These are phyloP conservation scores for Gastracanthus pulcherrimus DNA, from an alignment of 2,888 invertebrate genomes.

Conservation along the genomic window DNA sequence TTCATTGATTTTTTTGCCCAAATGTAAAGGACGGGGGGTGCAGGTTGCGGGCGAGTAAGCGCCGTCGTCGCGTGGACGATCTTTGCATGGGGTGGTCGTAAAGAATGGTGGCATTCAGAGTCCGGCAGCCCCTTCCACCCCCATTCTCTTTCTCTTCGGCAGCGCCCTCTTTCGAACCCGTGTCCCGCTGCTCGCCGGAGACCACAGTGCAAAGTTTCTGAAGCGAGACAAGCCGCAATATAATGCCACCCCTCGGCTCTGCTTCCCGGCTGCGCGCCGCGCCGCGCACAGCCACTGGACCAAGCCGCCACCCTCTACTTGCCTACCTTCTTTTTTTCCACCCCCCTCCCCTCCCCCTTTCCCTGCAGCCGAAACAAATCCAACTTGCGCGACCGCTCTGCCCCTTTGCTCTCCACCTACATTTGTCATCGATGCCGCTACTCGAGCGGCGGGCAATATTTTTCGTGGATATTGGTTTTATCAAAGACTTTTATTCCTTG, in stretches of 20 bases:
- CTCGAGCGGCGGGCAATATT: not conserved
- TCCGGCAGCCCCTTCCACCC: slow-evolving; percentile 53
- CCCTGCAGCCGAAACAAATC: slow-evolving; percentile 41
- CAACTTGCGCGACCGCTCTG: slow-evolving; percentile 34
- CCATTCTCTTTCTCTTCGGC: slow-evolving; percentile 17
- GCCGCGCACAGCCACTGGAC: not conserved
- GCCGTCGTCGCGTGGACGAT: slow-evolving; percentile 69
- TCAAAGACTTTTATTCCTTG: slow-evolving; percentile 30
- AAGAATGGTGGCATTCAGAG: slow-evolving; percentile 73
- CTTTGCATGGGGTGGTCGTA: slow-evolving; percentile 71
- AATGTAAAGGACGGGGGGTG: not conserved
- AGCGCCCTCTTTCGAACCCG: slow-evolving; percentile 47
- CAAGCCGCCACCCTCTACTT: slow-evolving; percentile 41
- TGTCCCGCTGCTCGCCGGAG: slow-evolving; percentile 56
- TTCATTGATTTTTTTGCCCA: not conserved
- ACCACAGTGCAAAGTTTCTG: slow-evolving; percentile 74
- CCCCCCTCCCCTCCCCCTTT: slow-evolving; percentile 19
- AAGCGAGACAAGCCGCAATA: slow-evolving; percentile 75
- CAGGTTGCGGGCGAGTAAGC: slow-evolving; percentile 65
- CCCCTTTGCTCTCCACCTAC: not conserved
- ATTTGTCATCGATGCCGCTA: slow-evolving; percentile 48
- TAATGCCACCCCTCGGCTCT: slow-evolving; percentile 68
- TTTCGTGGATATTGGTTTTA: slow-evolving; percentile 23
- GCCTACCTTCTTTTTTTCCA: slow-evolving; percentile 2
- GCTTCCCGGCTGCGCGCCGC: too few relatives aligned